phyloP scores from a whole-genome alignment of 2,797 vertebrate genomes.

The Lepidocolaptes lacrymiger region DNA sequence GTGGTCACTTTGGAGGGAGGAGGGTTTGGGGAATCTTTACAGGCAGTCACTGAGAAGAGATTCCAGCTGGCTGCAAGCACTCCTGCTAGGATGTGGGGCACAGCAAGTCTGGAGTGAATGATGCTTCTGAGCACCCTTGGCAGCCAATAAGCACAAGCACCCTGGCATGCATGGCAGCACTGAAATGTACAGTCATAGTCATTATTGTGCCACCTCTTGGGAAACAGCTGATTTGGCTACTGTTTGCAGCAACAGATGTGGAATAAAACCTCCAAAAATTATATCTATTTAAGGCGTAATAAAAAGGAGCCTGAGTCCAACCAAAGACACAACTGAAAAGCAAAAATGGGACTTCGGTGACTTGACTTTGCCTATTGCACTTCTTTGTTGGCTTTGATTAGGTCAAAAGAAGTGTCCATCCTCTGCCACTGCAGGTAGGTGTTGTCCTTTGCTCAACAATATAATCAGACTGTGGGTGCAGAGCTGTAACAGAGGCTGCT shows the following conservation, averaged over 20 bases:
- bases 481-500: not conserved
- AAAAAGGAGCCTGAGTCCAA: not conserved
- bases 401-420: accelerated
- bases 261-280: not conserved
- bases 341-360: not conserved
- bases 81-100: not conserved
- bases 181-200: not conserved
- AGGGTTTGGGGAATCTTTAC: not conserved
- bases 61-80: not conserved
- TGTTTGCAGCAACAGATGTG: not conserved
- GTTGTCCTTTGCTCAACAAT: not conserved
- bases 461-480: not conserved
- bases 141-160: not conserved
- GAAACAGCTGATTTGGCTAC: not conserved
- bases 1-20: constrained; percentile 7
- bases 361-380: not conserved
- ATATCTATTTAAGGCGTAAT: not conserved
- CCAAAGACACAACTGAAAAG: not conserved
- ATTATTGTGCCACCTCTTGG: not conserved
- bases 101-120: not conserved
- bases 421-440: not conserved
- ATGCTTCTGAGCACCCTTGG: not conserved
- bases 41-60: not conserved
- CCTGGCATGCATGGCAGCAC: not conserved
- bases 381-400: not conserved